Conservation (phyloP, 2,113 vertebrate genomes). For the Chionodraco myersi region DNA sequence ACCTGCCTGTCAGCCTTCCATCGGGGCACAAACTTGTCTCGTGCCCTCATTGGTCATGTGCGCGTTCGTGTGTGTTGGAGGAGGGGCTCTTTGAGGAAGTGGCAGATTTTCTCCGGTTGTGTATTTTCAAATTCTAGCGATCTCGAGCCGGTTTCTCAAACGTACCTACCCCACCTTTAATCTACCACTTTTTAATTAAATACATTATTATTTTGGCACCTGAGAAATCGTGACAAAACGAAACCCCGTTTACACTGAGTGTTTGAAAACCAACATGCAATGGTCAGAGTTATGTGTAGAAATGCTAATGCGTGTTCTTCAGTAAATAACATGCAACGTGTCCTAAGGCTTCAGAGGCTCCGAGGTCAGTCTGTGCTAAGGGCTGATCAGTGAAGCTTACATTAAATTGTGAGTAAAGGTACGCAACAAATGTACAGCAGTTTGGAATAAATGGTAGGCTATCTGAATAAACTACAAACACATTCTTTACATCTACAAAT, state of each 20-base stretch:
- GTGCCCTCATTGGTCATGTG: no score
- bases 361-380: neutral
- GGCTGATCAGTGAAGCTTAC: constrained; percentile 3
- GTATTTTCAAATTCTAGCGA: no score
- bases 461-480: neutral
- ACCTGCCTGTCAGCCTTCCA: no score
- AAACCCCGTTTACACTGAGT: neutral
- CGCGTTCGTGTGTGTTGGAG: no score
- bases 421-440: neutral
- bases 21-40: no score
- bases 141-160: no score
- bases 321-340: neutral
- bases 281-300: neutral
- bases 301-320: neutral
- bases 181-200: neutral
- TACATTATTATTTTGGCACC: neutral
- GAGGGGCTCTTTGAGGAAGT: no score
- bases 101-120: no score
- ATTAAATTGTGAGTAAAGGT: neutral
- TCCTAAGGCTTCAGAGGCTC: neutral
- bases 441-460: neutral
- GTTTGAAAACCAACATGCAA: neutral
- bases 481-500: neutral
- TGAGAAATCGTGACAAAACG: neutral
- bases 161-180: no score